Evolutionary conservation across 1,140 invertebrate genomes (phyloP).

Genomic region (Trichonephila clavipes): DNA sequence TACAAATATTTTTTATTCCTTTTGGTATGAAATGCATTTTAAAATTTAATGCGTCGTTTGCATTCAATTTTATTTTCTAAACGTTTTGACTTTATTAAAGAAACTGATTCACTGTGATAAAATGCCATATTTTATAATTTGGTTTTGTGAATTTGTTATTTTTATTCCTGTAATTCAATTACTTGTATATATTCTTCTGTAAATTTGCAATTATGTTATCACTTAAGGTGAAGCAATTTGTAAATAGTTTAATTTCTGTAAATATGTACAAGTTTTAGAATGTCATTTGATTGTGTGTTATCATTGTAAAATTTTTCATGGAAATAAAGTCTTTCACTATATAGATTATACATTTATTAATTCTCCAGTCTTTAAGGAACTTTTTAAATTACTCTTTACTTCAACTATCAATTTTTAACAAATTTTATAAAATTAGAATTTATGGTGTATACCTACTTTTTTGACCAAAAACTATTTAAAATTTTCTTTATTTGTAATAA

Average conservation of each 20-base stretch:
- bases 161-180: background rate
- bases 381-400: too few relatives aligned
- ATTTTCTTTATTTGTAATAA: too few relatives aligned
- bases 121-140: conserved; percentile 53
- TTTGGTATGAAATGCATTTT: too few relatives aligned
- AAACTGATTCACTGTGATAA: conserved; percentile 43
- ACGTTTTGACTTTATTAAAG: background rate
- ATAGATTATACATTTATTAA: background rate
- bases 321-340: background rate
- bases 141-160: conserved; percentile 20
- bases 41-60: too few relatives aligned
- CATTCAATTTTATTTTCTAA: background rate
- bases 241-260: background rate
- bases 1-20: background rate
- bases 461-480: too few relatives aligned
- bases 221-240: background rate
- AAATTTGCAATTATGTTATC: background rate
- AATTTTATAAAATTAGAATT: too few relatives aligned
- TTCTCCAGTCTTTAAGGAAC: too few relatives aligned
- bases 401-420: too few relatives aligned
- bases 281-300: background rate
- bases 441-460: too few relatives aligned
- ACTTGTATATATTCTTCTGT: background rate
- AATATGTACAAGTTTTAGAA: conserved; percentile 1
- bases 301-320: conserved; percentile 16